phyloP scores from a whole-genome alignment of 2,888 invertebrate species.

The Cremastinae sp. region DNA sequence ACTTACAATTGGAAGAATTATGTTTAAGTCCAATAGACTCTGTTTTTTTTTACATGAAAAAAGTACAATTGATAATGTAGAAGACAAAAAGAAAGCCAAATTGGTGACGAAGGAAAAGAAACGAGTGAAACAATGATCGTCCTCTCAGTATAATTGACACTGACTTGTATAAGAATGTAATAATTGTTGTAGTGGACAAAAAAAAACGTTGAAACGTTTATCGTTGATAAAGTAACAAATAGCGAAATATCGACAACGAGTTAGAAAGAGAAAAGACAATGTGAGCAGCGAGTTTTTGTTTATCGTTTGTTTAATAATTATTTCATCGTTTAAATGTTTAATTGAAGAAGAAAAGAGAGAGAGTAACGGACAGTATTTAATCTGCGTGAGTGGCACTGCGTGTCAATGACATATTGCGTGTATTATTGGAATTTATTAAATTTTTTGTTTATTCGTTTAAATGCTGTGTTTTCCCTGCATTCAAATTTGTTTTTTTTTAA shows the following conservation, averaged over 20 bases:
- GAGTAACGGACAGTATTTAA: conserved; percentile 46
- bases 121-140: too few species aligned
- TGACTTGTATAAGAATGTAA: too few species aligned
- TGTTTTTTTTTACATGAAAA: too few species aligned
- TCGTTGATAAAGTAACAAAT: conserved; percentile 19
- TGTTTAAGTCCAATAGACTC: too few species aligned
- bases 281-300: conserved; percentile 49
- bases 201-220: conserved; percentile 27
- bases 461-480: not conserved
- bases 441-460: not conserved
- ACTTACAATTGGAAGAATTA: too few species aligned
- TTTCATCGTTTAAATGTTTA: conserved; percentile 3
- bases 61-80: too few species aligned
- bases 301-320: conserved; percentile 3
- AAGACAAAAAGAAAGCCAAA: too few species aligned
- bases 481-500: not conserved
- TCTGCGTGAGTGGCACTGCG: conserved; percentile 61
- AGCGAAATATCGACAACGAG: conserved; percentile 56
- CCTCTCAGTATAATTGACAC: too few species aligned
- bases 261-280: conserved; percentile 45
- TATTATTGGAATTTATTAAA: conserved; percentile 37
- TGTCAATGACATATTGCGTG: conserved; percentile 39
- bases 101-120: too few species aligned
- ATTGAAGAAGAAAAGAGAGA: not conserved
- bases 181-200: not conserved